Conservation (phyloP, 2,113 vertebrate species). For the Desmodus rotundus region DNA sequence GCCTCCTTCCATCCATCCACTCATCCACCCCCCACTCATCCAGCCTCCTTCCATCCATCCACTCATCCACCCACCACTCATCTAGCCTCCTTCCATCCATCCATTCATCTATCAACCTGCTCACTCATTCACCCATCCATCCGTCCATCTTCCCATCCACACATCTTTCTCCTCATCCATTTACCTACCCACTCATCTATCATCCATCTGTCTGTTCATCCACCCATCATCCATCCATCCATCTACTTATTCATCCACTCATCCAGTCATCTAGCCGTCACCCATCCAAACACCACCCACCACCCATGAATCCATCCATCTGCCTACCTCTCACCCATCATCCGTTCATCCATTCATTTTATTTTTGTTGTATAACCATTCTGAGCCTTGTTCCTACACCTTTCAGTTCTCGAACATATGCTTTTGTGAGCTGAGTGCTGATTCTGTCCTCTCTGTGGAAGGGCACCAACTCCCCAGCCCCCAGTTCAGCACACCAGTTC, state of each 20-base stretch:
- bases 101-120: too few relatives aligned
- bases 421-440: background rate
- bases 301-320: background rate
- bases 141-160: too few relatives aligned
- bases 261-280: background rate
- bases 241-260: too few relatives aligned
- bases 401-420: background rate
- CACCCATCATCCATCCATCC: too few relatives aligned
- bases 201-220: too few relatives aligned
- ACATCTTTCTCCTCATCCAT: background rate
- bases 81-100: too few relatives aligned
- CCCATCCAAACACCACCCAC: background rate
- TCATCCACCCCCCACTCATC: background rate
- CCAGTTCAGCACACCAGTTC: too few relatives aligned
- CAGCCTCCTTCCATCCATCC: background rate
- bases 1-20: background rate
- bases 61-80: too few relatives aligned
- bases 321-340: background rate
- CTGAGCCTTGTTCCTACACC: background rate
- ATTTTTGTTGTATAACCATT: background rate
- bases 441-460: background rate
- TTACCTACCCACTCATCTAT: too few relatives aligned
- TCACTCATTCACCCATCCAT: too few relatives aligned
- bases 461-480: rapidly evolving
- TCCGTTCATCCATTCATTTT: background rate